Conservation (phyloP, 2,113 vertebrate genomes). For the Epinephelus fuscoguttatus region DNA sequence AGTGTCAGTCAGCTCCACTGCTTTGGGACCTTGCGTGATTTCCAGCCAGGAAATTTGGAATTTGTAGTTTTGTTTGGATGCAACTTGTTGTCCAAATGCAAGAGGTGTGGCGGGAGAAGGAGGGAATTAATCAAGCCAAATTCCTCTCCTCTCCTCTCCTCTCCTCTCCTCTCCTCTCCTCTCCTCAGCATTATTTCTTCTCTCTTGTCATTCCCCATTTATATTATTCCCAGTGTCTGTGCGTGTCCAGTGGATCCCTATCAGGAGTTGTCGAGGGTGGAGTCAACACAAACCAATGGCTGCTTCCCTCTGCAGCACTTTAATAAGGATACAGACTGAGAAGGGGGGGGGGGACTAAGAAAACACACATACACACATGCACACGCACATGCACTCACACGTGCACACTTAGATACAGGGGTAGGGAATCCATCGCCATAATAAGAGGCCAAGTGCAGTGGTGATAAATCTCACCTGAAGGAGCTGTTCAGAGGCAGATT, state of each 20-base stretch:
- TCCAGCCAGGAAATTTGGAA: conserved; percentile 65
- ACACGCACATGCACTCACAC: conserved; percentile 58
- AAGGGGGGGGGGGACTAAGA: conserved; percentile 33
- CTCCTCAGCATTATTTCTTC: conserved; percentile 33
- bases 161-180: conserved; percentile 8
- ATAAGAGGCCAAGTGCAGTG: conserved; percentile 85
- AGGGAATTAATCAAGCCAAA: conserved; percentile 10
- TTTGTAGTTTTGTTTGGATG: conserved; percentile 57
- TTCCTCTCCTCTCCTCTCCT: not conserved
- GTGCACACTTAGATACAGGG: conserved; percentile 65
- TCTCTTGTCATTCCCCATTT: conserved; percentile 54
- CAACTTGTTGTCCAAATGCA: conserved; percentile 59
- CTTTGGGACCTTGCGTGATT: conserved; percentile 76
- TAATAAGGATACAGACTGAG: conserved; percentile 74
- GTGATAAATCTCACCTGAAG: conserved; percentile 86
- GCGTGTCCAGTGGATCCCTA: conserved; percentile 49
- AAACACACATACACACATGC: conserved; percentile 34
- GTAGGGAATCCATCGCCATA: conserved; percentile 81
- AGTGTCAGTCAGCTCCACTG: conserved; percentile 83
- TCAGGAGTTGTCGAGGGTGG: conserved; percentile 71
- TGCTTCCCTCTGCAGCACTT: conserved; percentile 75
- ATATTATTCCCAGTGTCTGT: conserved; percentile 53
- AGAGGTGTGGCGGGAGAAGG: conserved; percentile 7
- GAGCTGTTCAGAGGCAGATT: conserved; percentile 82
- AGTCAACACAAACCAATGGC: conserved; percentile 67